Percentiles rank a stretch among this genome's conserved stretches.
Evolutionary conservation across 2,113 vertebrate species (phyloP).

Genomic region (Tretioscincus oriximinensis): DNA sequence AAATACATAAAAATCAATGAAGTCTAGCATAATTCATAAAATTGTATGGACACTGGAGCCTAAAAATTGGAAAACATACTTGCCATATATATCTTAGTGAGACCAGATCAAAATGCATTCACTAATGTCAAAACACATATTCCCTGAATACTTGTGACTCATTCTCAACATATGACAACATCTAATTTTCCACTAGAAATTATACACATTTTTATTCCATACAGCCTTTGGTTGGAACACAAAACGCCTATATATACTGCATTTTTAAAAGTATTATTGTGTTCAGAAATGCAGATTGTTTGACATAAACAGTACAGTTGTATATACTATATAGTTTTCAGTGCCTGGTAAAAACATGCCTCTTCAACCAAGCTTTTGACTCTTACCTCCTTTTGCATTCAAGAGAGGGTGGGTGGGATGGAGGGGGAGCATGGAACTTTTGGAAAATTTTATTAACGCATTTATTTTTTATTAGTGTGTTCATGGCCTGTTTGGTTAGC

Average conservation of each 20-base stretch:
- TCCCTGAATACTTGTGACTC: neutral
- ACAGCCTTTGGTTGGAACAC: neutral
- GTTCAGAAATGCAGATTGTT: neutral
- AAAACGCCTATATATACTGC: neutral
- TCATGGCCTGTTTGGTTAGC: too few species aligned
- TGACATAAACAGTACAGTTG: neutral
- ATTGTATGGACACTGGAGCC: neutral
- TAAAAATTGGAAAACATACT: neutral
- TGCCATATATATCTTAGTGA: neutral
- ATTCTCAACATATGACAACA: neutral
- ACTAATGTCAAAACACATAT: neutral
- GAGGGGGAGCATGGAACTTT: too few species aligned
- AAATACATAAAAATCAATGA: constrained; percentile 33
- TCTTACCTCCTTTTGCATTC: too few species aligned
- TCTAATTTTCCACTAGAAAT: neutral
- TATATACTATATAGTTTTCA: too few species aligned
- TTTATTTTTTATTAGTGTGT: too few species aligned
- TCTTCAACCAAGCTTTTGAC: too few species aligned
- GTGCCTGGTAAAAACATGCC: too few species aligned
- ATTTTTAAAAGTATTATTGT: neutral
- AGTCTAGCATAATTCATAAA: constrained; percentile 1
- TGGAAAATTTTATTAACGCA: too few species aligned
- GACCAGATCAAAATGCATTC: neutral
- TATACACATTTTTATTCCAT: neutral
- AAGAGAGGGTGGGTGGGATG: too few species aligned